phyloP scores from a whole-genome alignment of 2,888 invertebrate genomes.

The Silvanus unidentatus region DNA sequence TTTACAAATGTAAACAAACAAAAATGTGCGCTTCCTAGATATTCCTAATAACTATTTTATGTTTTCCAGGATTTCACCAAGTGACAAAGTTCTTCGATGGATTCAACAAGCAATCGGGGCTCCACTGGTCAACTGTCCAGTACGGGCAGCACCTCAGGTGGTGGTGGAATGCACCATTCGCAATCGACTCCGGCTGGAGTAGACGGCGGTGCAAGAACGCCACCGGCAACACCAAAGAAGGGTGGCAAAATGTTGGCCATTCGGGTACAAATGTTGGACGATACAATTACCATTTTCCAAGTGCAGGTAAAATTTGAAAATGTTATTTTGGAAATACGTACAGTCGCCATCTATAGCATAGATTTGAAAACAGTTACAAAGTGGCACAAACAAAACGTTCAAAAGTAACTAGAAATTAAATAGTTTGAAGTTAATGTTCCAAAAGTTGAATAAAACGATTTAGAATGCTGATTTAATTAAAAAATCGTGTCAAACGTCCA shows the following conservation, averaged over 20 bases:
- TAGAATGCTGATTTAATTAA: too few relatives aligned
- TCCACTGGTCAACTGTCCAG: slow-evolving; percentile 44
- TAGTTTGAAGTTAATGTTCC: too few relatives aligned
- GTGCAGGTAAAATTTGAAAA: slow-evolving; percentile 66
- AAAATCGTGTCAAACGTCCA: too few relatives aligned
- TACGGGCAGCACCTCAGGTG: slow-evolving; percentile 37
- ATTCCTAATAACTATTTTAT: too few relatives aligned
- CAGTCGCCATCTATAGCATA: not conserved
- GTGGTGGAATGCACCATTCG: slow-evolving; percentile 68
- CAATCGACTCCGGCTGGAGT: slow-evolving; percentile 80
- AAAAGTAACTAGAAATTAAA: too few relatives aligned
- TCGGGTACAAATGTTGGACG: slow-evolving; percentile 84
- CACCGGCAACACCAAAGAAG: slow-evolving; percentile 74
- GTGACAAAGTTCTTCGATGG: slow-evolving; percentile 26
- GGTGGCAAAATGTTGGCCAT: slow-evolving; percentile 86
- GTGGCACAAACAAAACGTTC: not conserved
- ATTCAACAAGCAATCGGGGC: slow-evolving; percentile 35
- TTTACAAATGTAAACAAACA: too few relatives aligned
- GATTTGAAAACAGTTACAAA: not conserved
- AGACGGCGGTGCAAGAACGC: slow-evolving; percentile 67
- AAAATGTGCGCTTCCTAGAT: too few relatives aligned
- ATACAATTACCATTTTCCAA: slow-evolving; percentile 85
- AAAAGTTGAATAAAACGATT: too few relatives aligned
- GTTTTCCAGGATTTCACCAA: slow-evolving; percentile 26
- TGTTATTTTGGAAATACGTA: too few relatives aligned